These are phyloP conservation scores for Neodontobutis hainanensis DNA, from an alignment of 2,113 vertebrate species.

Conservation along the genomic window DNA sequence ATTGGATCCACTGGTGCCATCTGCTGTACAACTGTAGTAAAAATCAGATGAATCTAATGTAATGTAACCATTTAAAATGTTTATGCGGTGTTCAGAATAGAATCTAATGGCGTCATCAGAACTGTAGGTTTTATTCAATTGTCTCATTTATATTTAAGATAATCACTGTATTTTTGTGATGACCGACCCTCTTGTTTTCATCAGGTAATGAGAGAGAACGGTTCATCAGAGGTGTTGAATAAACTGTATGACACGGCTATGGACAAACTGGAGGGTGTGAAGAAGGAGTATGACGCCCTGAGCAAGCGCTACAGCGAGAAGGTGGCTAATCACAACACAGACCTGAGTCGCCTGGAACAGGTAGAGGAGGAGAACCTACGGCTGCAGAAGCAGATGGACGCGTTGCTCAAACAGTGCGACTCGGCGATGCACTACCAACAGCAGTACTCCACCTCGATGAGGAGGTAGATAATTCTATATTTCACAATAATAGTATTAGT, in stretches of 20 bases:
- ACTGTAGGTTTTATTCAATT: not conserved
- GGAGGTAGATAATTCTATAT: slow-evolving; percentile 79
- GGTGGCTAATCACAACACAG: slow-evolving; percentile 90
- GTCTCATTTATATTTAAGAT: not conserved
- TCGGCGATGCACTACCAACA: slow-evolving; percentile 95
- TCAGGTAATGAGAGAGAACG: slow-evolving; percentile 94
- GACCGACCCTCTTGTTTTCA: not conserved
- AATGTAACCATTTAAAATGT: not conserved
- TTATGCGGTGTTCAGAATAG: too few species aligned
- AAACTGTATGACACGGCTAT: slow-evolving; percentile 95
- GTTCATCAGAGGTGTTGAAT: slow-evolving; percentile 95
- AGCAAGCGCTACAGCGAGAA: slow-evolving; percentile 95
- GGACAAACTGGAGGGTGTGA: slow-evolving; percentile 94
- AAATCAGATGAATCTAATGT: slow-evolving; percentile 13
- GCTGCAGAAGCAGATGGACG: slow-evolving; percentile 92
- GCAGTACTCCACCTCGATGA: slow-evolving; percentile 92
- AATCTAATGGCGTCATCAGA: too few species aligned
- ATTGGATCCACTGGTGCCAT: slow-evolving; percentile 49
- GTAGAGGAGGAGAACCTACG: slow-evolving; percentile 91
- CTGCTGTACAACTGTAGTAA: slow-evolving; percentile 55
- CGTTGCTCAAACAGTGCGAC: slow-evolving; percentile 92
- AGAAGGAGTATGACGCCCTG: slow-evolving; percentile 93
- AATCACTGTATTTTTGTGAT: not conserved
- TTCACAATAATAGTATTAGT: not conserved
- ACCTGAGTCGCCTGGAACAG: slow-evolving; percentile 94